Conservation (phyloP, 37 sponge, comb jelly and placozoan species). For the Cladorhizidae sp. region DNA sequence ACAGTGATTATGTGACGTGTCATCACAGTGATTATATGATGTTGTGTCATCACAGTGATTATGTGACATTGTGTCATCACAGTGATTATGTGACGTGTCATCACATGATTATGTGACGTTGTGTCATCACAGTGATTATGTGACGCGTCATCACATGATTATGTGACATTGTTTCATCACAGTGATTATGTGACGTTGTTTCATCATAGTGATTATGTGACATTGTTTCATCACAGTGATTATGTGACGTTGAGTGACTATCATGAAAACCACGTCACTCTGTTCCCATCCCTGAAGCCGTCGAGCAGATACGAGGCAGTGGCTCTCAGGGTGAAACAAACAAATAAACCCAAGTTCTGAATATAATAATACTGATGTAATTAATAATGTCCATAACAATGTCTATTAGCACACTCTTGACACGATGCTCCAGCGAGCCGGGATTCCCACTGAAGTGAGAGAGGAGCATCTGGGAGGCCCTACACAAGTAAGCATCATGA, state of each 20-base stretch:
- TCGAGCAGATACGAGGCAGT: constrained; percentile 84
- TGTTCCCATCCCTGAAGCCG: constrained; percentile 92
- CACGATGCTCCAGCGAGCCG: constrained; percentile 78
- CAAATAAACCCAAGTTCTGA: background rate
- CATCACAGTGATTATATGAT: too few relatives aligned
- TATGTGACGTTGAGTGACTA: constrained; percentile 66
- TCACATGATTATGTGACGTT: too few relatives aligned
- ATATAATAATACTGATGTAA: background rate
- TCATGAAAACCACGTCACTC: constrained; percentile 83
- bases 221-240: constrained; percentile 30
- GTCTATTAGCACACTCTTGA: constrained; percentile 73
- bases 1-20: too few relatives aligned
- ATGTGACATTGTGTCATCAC: too few relatives aligned
- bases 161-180: too few relatives aligned
- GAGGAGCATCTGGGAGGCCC: constrained; percentile 53
- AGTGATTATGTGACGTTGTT: too few relatives aligned
- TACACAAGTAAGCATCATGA: constrained; percentile 51
- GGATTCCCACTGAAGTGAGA: constrained; percentile 27
- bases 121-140: too few relatives aligned
- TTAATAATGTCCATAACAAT: constrained; percentile 10
- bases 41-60: too few relatives aligned
- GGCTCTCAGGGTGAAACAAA: constrained; percentile 60
- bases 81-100: too few relatives aligned
- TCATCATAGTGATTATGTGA: too few relatives aligned
- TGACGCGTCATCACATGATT: too few relatives aligned